Evolutionary conservation across 2,113 vertebrate species (phyloP).

Genomic region (Pteronura brasiliensis): DNA sequence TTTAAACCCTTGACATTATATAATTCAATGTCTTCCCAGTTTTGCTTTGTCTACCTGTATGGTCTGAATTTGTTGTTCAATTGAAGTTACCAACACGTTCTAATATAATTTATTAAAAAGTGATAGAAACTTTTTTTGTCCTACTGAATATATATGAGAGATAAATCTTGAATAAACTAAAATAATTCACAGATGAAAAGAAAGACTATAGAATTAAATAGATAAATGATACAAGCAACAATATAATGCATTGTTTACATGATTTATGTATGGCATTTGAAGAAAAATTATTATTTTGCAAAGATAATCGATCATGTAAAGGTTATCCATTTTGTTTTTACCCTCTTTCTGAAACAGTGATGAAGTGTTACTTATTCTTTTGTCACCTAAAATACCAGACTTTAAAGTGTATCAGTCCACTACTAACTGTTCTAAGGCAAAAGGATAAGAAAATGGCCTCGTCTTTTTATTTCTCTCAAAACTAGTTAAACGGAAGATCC

Average conservation of each 20-base stretch:
- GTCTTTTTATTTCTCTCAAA: background rate
- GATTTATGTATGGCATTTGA: slow-evolving; percentile 51
- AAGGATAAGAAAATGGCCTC: background rate
- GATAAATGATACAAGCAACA: background rate
- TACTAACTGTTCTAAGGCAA: background rate
- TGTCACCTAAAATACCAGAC: background rate
- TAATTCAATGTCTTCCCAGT: background rate
- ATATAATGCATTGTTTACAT: slow-evolving; percentile 28
- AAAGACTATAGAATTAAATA: slow-evolving; percentile 4
- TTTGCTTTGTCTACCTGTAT: background rate
- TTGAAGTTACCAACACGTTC: slow-evolving; percentile 36
- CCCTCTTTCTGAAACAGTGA: background rate
- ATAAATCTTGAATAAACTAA: slow-evolving; percentile 28
- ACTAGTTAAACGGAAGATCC: background rate
- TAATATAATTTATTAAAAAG: background rate
- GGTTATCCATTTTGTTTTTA: slow-evolving; percentile 5
- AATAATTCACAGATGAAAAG: slow-evolving; percentile 1
- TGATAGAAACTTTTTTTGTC: background rate
- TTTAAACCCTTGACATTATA: background rate
- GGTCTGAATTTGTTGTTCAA: background rate
- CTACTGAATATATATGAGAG: background rate
- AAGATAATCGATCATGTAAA: slow-evolving; percentile 49
- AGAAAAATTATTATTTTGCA: slow-evolving; percentile 37
- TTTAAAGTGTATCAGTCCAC: background rate
- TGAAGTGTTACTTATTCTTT: background rate